phyloP scores from a whole-genome alignment of 2,113 vertebrate species.

The Cathartes aura region DNA sequence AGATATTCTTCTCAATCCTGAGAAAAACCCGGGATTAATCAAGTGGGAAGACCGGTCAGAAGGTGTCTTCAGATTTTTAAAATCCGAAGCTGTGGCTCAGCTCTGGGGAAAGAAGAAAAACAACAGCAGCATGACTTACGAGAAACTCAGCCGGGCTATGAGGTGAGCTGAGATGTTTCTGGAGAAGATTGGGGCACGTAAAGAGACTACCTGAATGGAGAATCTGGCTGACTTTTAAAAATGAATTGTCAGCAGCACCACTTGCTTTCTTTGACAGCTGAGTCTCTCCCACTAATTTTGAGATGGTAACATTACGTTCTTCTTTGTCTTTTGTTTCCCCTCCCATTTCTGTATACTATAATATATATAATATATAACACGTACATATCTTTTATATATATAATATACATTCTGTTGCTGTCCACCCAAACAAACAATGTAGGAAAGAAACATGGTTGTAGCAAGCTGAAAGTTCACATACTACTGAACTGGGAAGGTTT shows the following conservation, averaged over 20 bases:
- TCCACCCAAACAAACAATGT: neutral
- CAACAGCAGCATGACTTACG: constrained; percentile 98
- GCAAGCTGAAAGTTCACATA: neutral
- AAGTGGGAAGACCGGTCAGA: constrained; percentile 97
- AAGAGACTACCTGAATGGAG: neutral
- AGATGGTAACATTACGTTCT: neutral
- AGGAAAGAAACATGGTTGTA: neutral
- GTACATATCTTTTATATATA: neutral
- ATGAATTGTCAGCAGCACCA: neutral
- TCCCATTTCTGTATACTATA: neutral
- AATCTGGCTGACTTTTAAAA: neutral
- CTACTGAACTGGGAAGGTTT: neutral
- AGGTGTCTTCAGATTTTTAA: constrained; percentile 95
- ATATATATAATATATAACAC: neutral
- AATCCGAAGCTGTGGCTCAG: constrained; percentile 96
- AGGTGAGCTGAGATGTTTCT: constrained; percentile 78
- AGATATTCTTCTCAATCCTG: constrained; percentile 94
- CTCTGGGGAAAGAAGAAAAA: constrained; percentile 99
- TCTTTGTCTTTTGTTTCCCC: neutral
- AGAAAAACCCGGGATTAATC: constrained; percentile 94
- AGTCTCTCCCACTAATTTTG: neutral
- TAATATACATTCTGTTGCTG: neutral
- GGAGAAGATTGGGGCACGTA: neutral
- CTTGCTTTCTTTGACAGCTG: neutral
- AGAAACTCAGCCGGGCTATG: constrained; percentile 98